Conservation (phyloP, 2,888 invertebrate species). For the Gymnoscelis rufifasciata region DNA sequence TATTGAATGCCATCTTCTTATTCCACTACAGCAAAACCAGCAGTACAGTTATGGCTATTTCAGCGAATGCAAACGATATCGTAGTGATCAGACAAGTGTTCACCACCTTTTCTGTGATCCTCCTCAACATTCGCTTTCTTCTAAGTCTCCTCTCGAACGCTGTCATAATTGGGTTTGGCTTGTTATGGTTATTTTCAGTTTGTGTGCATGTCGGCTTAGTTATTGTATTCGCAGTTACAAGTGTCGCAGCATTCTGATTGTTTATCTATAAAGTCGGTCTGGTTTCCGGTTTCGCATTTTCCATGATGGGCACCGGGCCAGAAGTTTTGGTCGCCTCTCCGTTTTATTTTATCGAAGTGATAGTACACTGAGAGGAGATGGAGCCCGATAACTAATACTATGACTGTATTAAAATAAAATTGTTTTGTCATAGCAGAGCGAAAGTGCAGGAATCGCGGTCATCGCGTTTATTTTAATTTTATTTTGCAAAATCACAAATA, state of each 20-base stretch:
- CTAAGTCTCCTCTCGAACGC: constrained; percentile 41
- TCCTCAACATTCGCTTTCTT: constrained; percentile 40
- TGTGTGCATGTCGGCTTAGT: constrained; percentile 10
- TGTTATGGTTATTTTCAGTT: neutral
- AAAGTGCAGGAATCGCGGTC: constrained; percentile 32
- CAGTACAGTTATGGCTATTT: constrained; percentile 50
- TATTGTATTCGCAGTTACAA: constrained; percentile 38
- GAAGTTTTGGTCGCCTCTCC: too few species aligned
- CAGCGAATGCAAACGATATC: constrained; percentile 53
- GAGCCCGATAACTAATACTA: constrained; percentile 42
- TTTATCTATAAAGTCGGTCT: constrained; percentile 22
- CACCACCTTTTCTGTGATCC: constrained; percentile 45
- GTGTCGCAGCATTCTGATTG: constrained; percentile 44
- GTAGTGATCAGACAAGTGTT: constrained; percentile 51
- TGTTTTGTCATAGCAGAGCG: constrained; percentile 50
- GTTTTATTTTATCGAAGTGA: constrained; percentile 37
- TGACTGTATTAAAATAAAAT: constrained; percentile 39
- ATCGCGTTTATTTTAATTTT: constrained; percentile 43
- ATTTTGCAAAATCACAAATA: constrained; percentile 25
- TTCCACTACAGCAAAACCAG: constrained; percentile 40
- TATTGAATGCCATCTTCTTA: constrained; percentile 39
- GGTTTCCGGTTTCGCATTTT: neutral
- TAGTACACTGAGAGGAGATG: constrained; percentile 44
- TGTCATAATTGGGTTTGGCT: constrained; percentile 36
- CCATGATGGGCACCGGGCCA: too few species aligned